phyloP scores from a whole-genome alignment of 1,140 invertebrate species.

The Centruroides sculpturatus region DNA sequence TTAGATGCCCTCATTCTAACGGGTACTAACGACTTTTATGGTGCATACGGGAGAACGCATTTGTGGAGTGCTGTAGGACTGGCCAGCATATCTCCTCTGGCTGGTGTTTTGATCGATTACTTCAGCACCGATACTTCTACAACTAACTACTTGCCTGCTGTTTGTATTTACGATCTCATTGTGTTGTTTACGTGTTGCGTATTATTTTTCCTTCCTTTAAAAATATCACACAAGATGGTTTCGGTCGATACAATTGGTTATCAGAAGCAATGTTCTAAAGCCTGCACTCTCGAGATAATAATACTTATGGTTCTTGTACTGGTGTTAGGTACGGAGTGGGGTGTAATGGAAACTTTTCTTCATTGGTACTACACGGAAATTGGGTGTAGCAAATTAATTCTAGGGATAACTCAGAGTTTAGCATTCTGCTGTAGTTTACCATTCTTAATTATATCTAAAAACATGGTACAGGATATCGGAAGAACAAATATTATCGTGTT shows the following conservation, averaged over 20 bases:
- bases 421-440: neutral
- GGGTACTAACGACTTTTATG: conserved; percentile 17
- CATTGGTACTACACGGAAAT: conserved; percentile 7
- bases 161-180: conserved; percentile 13
- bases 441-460: conserved; percentile 8
- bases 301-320: conserved; percentile 5
- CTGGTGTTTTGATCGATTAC: conserved; percentile 10
- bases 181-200: conserved; percentile 9
- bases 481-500: conserved; percentile 9
- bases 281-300: neutral
- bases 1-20: conserved; percentile 17
- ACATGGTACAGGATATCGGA: conserved; percentile 8
- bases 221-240: neutral
- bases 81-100: neutral
- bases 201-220: conserved; percentile 6
- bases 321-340: conserved; percentile 9
- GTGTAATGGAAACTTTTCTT: conserved; percentile 5
- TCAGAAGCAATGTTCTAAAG: neutral
- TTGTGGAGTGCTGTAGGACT: conserved; percentile 6
- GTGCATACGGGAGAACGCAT: conserved; percentile 16
- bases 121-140: neutral
- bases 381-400: neutral
- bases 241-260: neutral
- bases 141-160: conserved; percentile 11
- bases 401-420: conserved; percentile 1